Conservation (phyloP, 1,140 invertebrate genomes). For the Cylas formicarius region DNA sequence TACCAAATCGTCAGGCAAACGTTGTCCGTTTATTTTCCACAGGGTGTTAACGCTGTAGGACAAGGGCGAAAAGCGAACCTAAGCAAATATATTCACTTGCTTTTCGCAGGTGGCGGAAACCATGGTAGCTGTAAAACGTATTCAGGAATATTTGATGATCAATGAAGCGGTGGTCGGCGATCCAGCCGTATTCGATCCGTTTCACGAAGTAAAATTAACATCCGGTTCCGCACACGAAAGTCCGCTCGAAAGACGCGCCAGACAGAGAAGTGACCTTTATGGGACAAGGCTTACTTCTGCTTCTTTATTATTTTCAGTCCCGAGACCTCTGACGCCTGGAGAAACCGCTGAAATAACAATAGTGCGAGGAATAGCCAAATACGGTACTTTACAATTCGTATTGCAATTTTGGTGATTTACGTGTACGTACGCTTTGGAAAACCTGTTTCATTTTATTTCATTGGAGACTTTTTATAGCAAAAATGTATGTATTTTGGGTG, state of each 20-base stretch:
- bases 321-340: background rate
- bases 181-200: constrained; percentile 22
- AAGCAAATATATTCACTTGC: background rate
- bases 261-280: no score
- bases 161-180: constrained; percentile 48
- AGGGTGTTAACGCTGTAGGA: constrained; percentile 20
- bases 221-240: no score
- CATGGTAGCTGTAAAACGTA: constrained; percentile 48
- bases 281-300: no score
- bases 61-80: background rate
- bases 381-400: no score
- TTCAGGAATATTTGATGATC: constrained; percentile 61
- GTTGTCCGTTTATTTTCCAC: constrained; percentile 52
- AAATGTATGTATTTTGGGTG: no score
- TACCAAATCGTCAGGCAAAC: constrained; percentile 64
- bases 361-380: constrained; percentile 15
- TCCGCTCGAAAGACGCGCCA: no score
- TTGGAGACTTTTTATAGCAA: no score
- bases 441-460: no score
- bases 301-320: background rate
- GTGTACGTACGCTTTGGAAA: no score
- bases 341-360: constrained; percentile 19
- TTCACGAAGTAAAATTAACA: no score
- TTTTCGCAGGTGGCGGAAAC: constrained; percentile 51
- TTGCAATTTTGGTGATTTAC: no score